These are phyloP conservation scores for Dreissena polymorpha DNA, from an alignment of 1,140 invertebrate genomes.

Conservation along the genomic window DNA sequence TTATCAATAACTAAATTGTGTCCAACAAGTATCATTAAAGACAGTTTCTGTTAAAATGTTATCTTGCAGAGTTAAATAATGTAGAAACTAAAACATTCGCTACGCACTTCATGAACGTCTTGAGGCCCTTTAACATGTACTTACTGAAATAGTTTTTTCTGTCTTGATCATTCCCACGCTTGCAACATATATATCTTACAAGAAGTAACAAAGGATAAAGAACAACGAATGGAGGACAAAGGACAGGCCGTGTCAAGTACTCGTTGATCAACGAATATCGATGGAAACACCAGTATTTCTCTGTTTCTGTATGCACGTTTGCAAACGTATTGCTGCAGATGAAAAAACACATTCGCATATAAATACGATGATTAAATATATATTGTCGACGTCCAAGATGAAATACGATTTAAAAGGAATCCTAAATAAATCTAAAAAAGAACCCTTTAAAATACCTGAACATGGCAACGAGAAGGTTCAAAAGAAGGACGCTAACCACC, in stretches of 20 bases:
- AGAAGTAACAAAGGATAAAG: constrained; percentile 71
- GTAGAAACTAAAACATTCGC: no score
- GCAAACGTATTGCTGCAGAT: constrained; percentile 74
- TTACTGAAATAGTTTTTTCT: no score
- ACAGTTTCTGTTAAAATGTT: no score
- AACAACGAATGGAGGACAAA: constrained; percentile 80
- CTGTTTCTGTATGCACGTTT: constrained; percentile 75
- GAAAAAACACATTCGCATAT: background rate
- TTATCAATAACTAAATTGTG: no score
- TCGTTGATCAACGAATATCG: constrained; percentile 79
- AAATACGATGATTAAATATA: background rate
- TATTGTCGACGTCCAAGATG: background rate
- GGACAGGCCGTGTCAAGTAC: constrained; percentile 77
- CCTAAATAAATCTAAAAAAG: background rate
- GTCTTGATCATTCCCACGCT: no score
- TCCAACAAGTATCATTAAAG: no score
- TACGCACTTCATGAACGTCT: no score
- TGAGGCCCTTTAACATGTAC: no score
- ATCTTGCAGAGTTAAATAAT: no score
- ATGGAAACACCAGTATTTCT: constrained; percentile 79
- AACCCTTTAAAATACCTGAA: constrained; percentile 57
- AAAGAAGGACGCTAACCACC: constrained; percentile 71
- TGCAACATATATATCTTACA: constrained; percentile 52
- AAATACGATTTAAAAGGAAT: background rate
- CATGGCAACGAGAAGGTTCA: constrained; percentile 77